These are phyloP conservation scores for Heliothis peltigera DNA, from an alignment of 2,888 invertebrate genomes.

Conservation along the genomic window DNA sequence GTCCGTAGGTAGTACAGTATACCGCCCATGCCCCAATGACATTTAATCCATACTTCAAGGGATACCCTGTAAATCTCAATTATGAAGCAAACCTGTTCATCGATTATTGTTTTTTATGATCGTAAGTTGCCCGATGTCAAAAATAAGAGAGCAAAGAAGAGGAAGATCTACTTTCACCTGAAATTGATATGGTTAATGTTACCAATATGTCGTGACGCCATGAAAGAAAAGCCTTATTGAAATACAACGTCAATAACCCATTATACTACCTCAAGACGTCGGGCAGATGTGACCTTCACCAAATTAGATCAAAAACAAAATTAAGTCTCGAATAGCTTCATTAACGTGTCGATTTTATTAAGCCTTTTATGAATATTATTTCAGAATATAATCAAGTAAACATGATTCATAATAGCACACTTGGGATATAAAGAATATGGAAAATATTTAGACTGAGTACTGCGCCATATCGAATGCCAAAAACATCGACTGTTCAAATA, in stretches of 20 bases:
- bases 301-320: conserved; percentile 24
- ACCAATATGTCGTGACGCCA: background rate
- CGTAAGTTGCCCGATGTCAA: too few species aligned
- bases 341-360: background rate
- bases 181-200: too few species aligned
- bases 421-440: background rate
- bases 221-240: conserved; percentile 1
- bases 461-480: background rate
- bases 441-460: background rate
- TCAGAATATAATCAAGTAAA: too few species aligned
- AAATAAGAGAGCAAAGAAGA: too few species aligned
- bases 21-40: too few species aligned
- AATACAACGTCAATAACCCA: conserved; percentile 32
- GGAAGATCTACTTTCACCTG: too few species aligned
- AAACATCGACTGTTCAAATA: background rate
- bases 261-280: conserved; percentile 27
- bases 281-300: conserved; percentile 18
- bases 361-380: background rate
- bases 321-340: conserved; percentile 8
- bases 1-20: too few species aligned
- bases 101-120: too few species aligned
- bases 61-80: too few species aligned
- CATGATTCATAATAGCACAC: too few species aligned
- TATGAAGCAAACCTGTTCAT: too few species aligned
- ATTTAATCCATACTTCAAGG: too few species aligned